Conservation (phyloP, 2,888 invertebrate genomes). For the Heterodera filipjevi region DNA sequence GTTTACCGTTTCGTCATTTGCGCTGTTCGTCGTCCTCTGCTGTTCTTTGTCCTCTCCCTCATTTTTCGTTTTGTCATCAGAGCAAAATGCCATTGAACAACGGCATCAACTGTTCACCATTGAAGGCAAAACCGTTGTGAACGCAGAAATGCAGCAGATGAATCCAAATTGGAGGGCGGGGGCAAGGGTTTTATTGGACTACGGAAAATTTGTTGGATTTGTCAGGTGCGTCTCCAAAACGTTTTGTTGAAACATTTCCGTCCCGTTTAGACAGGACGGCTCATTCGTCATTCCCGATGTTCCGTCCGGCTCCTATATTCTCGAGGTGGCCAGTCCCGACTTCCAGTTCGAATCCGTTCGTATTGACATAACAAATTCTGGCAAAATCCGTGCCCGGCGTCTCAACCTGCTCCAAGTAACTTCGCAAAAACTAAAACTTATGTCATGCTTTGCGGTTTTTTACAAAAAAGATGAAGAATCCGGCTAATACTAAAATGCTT, state of each 20-base stretch:
- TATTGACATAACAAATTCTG: conserved; percentile 95
- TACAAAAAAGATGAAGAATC: too few species aligned
- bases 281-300: conserved; percentile 85
- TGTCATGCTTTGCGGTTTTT: background rate
- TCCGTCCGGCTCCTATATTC: conserved; percentile 84
- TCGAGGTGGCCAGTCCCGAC: conserved; percentile 87
- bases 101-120: conserved; percentile 33
- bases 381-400: conserved; percentile 90
- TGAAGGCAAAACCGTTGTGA: conserved; percentile 43
- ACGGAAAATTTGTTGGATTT: conserved; percentile 56
- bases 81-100: background rate
- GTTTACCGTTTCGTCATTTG: too few species aligned
- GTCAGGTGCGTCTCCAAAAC: conserved; percentile 41
- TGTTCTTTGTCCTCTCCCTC: background rate
- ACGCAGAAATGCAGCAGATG: conserved; percentile 32
- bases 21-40: background rate
- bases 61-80: background rate
- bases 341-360: conserved; percentile 89
- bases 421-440: background rate
- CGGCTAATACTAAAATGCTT: too few species aligned
- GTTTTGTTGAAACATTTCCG: background rate
- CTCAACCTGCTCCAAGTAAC: conserved; percentile 85
- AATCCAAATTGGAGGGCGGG: conserved; percentile 51
- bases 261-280: conserved; percentile 79
- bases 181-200: conserved; percentile 57